Percentiles rank a stretch among this genome's conserved stretches.
Evolutionary conservation across 2,113 vertebrate genomes (phyloP).

Genomic region (Alces alces): DNA sequence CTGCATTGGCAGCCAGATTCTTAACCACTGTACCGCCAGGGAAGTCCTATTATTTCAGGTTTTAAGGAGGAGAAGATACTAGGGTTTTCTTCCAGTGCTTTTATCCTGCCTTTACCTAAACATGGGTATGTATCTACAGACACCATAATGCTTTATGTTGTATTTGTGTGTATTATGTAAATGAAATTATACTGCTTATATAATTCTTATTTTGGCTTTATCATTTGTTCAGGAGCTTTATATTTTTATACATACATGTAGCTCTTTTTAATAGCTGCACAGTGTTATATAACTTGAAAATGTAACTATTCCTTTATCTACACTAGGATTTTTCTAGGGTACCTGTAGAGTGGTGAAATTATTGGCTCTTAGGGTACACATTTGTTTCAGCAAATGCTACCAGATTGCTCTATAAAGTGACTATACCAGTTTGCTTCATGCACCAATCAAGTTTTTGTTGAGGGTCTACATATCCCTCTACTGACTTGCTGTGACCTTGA

Average conservation of each 20-base stretch:
- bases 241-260: not conserved
- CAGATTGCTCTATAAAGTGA: not conserved
- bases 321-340: not conserved
- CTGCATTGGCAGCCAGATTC: not conserved
- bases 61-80: not conserved
- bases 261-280: not conserved
- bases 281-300: not conserved
- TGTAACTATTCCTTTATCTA: not conserved
- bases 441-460: not conserved
- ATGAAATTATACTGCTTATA: not conserved
- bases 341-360: not conserved
- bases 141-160: not conserved
- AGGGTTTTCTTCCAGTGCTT: not conserved
- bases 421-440: not conserved
- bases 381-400: not conserved
- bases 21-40: not conserved
- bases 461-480: not conserved
- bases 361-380: not conserved
- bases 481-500: not conserved
- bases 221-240: not conserved
- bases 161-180: not conserved
- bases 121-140: not conserved
- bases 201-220: not conserved
- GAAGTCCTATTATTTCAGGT: not conserved
- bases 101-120: not conserved